Evolutionary conservation across 2,888 invertebrate genomes (phyloP).

Genomic region (Chalcosyrphus nemorum): DNA sequence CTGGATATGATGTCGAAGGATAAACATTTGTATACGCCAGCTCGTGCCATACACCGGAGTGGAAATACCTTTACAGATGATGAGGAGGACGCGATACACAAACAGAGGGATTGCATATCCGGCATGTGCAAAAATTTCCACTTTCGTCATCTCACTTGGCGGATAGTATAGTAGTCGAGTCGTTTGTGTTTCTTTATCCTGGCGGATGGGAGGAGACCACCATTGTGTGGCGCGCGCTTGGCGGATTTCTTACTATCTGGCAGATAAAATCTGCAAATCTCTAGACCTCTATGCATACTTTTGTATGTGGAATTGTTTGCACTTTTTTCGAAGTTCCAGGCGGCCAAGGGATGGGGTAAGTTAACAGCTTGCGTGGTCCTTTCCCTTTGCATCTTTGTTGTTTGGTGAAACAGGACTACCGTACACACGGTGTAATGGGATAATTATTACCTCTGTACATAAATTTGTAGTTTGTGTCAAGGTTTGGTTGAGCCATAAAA

Average conservation of each 20-base stretch:
- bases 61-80: conserved; percentile 56
- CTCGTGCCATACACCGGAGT: conserved; percentile 63
- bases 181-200: conserved; percentile 51
- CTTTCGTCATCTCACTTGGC: conserved; percentile 61
- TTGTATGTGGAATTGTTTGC: conserved; percentile 15
- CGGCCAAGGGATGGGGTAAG: conserved; percentile 42
- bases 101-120: conserved; percentile 74
- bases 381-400: neutral
- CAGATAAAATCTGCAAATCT: conserved; percentile 58
- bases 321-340: conserved; percentile 8
- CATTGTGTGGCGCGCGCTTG: conserved; percentile 55
- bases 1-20: conserved; percentile 43
- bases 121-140: conserved; percentile 77
- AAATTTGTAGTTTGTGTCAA: conserved; percentile 49
- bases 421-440: conserved; percentile 19
- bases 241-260: conserved; percentile 39
- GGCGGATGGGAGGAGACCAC: conserved; percentile 34
- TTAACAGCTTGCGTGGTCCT: conserved; percentile 56
- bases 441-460: conserved; percentile 47
- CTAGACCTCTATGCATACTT: conserved; percentile 2
- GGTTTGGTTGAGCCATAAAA: conserved; percentile 24
- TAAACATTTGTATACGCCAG: conserved; percentile 51
- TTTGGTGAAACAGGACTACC: conserved; percentile 5
- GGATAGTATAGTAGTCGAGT: conserved; percentile 62
- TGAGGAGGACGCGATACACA: conserved; percentile 44